A percentile compares a stretch with the other conserved stretches of the same genome.
Evolutionary conservation across 1,140 invertebrate genomes (phyloP).

Genomic region (Venustaconcha ellipsiformis): DNA sequence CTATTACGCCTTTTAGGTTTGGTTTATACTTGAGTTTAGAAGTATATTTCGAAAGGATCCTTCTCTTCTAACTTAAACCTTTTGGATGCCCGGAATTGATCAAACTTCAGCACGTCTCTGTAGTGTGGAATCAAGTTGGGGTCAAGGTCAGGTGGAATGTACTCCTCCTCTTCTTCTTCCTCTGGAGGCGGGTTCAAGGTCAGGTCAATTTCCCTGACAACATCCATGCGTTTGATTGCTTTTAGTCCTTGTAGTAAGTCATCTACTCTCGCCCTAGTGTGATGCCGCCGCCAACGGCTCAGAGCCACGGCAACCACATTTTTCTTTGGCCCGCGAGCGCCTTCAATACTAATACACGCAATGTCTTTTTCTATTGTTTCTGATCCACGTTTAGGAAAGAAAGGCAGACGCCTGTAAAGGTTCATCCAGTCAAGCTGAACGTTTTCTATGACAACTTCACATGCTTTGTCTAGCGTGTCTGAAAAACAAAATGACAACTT

Average conservation of each 20-base stretch:
- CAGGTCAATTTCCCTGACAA: conserved; percentile 38
- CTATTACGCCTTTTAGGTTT: too few species aligned
- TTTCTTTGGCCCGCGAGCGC: conserved; percentile 26
- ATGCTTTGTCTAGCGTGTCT: conserved; percentile 49
- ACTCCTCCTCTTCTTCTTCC: conserved; percentile 26
- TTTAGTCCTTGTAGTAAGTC: conserved; percentile 40
- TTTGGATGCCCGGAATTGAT: conserved; percentile 27
- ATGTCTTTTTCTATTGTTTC: conserved; percentile 59
- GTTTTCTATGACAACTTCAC: conserved; percentile 38
- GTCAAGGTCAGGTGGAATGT: conserved; percentile 25
- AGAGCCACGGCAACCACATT: conserved; percentile 33
- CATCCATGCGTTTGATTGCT: conserved; percentile 40
- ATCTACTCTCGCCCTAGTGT: conserved; percentile 47
- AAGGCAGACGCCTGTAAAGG: conserved; percentile 50
- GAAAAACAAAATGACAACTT: conserved; percentile 10
- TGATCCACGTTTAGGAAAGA: conserved; percentile 50
- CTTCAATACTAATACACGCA: conserved; percentile 29
- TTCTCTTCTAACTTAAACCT: conserved; percentile 16
- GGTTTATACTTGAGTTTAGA: too few species aligned
- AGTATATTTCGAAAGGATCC: too few species aligned
- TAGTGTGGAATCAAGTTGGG: conserved; percentile 32
- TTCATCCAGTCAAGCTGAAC: conserved; percentile 51
- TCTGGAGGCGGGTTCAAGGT: conserved; percentile 33
- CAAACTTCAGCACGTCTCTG: conserved; percentile 34
- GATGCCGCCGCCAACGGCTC: conserved; percentile 49